Evolutionary conservation across 1,140 invertebrate genomes (phyloP), one percentile per base, ranked within the genome.

Genomic region (Penaeus vannamei): DNA sequence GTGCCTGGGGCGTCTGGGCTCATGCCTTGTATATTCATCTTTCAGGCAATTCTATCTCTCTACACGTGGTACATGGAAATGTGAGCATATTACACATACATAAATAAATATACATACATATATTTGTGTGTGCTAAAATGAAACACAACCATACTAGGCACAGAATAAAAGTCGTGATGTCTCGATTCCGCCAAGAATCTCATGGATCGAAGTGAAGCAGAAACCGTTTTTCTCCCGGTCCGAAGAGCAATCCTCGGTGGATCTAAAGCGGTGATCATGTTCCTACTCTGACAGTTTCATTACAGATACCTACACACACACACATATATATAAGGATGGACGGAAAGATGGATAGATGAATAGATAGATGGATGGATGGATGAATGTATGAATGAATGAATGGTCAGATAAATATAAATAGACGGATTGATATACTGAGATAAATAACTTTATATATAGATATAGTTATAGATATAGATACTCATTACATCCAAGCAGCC

Each of bases 381-480:
- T 69, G 1, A 17, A 69, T 69, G 20, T 22, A 69, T 22, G 20
- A 1, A 69, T 69, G 29, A 17, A 69, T 69, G 20, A 17, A 69
- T 69, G 20, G 12, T 17, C 20, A 72, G 22, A 26, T 72, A 26
- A n/a, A 72, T 72, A 72, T 72, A 72, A n/a, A 72, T 72, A 72
- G 22, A 72, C 26, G 26, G 22, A 72, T 72, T 19, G 22, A 72
- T 72, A 72, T 72, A 72, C 26, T n/a, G 22, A 72, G 22, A 72
- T 72, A 72, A n/a, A 72, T 29, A 72, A n/a, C 22, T 72, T n/a
- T 72, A 72, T 72, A 72, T 72, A 72, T 72, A 29, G 22, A 72
- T 46, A 46, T 46, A 46, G 3, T 4, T 46, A 46, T 69, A 69
- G 12, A 69, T 69, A 69, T 69, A 69, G 12, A 20, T 69, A 69